Evolutionary conservation across 1,140 invertebrate genomes (phyloP), one percentile per base, ranked within the genome.

Genomic region (Aporrectodea caliginosa): DNA sequence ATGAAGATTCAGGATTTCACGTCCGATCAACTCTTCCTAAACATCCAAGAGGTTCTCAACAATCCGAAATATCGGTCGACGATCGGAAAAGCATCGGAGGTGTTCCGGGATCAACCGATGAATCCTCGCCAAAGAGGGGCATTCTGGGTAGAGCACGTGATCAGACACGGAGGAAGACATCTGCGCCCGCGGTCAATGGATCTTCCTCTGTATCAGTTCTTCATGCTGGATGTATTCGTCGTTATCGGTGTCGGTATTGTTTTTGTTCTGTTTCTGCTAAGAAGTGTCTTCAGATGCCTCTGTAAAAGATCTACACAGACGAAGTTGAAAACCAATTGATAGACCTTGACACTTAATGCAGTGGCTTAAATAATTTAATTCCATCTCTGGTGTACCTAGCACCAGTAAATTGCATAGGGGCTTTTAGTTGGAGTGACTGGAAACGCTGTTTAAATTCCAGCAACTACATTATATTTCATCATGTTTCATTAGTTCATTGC

Each of bases 61-160:
- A 79, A 79, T 33, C 12, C 71, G 29, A 79, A 35, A 31, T 79
- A 75, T 35, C 1, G 16, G 29, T 6, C 27, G 16, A 22, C 29
- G 2, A 79, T 75, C 12, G 72, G 72, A n/a, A 74, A 43, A 58
- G 58, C 35, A 16, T 80, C 79, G 31, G 33, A 6, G 16, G 34
- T 78, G 2, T 30, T 79, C 14, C 69, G 43, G 35, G 73, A 76
- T 58, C 34, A 69, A 29, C 73, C 78, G n/a, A 34, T 79, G 35
- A 1, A n/a, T 27, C 80, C 77, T 14, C 33, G 33, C 1, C 16
- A 75, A 75, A 71, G 22, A n/a, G 78, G 71, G 1, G 73, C 74
- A n/a, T 81, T 76, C 69, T 81, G 78, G 78, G 71, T 81, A 14
- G 80, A 81, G 31, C 79, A 81, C 43, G 80, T 80, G 30, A 79